Percentiles rank a stretch among this genome's conserved stretches.
These are phyloP conservation scores for Vesta saturnalis DNA, from an alignment of 2,888 invertebrate species.

Conservation along the genomic window DNA sequence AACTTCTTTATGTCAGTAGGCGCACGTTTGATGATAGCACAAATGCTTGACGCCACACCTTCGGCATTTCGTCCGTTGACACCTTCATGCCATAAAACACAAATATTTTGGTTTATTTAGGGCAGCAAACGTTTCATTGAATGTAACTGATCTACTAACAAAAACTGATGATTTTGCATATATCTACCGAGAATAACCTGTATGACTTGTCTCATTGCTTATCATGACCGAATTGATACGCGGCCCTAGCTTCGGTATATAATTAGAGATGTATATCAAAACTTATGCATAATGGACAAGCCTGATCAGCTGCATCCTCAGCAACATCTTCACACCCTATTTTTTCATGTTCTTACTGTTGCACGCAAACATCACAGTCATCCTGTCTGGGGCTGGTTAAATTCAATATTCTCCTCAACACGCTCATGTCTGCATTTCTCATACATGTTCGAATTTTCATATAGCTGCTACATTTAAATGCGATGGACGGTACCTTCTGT, in stretches of 20 bases:
- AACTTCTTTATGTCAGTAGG: not conserved
- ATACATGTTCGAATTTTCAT: not conserved
- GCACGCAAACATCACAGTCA: no score
- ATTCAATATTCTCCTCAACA: not conserved
- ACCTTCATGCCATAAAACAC: not conserved
- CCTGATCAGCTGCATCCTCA: not conserved
- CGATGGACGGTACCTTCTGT: not conserved
- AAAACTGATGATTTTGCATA: not conserved
- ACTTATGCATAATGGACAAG: not conserved
- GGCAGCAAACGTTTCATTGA: not conserved
- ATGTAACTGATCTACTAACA: not conserved
- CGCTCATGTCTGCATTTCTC: slow-evolving; percentile 1
- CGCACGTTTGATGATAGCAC: not conserved
- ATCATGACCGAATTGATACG: not conserved
- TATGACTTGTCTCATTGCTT: not conserved
- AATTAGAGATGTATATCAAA: not conserved
- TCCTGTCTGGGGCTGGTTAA: no score
- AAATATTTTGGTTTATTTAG: not conserved
- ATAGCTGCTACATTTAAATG: not conserved
- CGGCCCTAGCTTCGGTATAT: not conserved
- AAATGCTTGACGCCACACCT: not conserved
- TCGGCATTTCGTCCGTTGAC: not conserved
- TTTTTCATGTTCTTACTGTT: not conserved
- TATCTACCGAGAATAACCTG: not conserved
- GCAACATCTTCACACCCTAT: not conserved